These are phyloP conservation scores for Ricordea florida DNA, from an alignment of 92 coral and sea anemone species.

Conservation along the genomic window DNA sequence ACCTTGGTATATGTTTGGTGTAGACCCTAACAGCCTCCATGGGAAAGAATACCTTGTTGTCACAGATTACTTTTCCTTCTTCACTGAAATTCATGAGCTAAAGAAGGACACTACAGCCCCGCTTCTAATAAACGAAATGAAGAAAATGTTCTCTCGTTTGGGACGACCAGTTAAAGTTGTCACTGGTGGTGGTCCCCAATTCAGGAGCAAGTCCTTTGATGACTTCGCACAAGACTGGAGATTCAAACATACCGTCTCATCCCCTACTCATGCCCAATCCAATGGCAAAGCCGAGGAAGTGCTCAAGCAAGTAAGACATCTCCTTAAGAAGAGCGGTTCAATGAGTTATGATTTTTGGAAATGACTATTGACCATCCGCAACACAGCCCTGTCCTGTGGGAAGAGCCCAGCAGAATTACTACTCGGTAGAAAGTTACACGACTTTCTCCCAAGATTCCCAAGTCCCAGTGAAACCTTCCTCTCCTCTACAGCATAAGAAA, in stretches of 20 bases:
- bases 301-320: constrained; percentile 15
- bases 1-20: constrained; percentile 53
- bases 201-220: background rate
- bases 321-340: constrained; percentile 25
- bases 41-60: constrained; percentile 40
- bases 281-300: constrained; percentile 2
- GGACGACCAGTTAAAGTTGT: too few relatives aligned
- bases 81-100: too few relatives aligned
- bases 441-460: constrained; percentile 13
- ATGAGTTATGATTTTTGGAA: constrained; percentile 21
- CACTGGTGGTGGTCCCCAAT: background rate
- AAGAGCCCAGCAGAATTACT: constrained; percentile 19
- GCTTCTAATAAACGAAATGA: too few relatives aligned
- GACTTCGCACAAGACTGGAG: background rate
- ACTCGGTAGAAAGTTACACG: constrained; percentile 19
- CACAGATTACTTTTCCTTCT: constrained; percentile 44
- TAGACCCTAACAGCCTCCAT: constrained; percentile 38
- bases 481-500: background rate
- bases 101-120: too few relatives aligned
- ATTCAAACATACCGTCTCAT: constrained; percentile 1
- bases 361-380: constrained; percentile 8
- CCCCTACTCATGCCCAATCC: background rate
- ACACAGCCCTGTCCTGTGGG: background rate
- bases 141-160: too few relatives aligned
- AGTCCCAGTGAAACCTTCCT: background rate